Base-by-base conservation (phyloP, 2,797 vertebrate species). In the Smutsia gigantea region DNA sequence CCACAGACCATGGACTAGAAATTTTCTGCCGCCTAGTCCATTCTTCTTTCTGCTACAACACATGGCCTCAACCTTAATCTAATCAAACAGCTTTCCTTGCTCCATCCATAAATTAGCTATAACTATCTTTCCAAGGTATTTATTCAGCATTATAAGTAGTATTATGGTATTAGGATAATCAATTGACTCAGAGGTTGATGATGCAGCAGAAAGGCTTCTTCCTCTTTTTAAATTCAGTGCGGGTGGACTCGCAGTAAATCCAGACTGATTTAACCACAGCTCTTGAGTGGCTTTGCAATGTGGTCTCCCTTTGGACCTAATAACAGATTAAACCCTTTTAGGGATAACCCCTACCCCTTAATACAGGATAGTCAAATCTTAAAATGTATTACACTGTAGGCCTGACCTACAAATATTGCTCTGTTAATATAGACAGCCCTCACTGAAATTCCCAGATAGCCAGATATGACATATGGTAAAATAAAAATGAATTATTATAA, bases 401-500 rank as follows among this genome's bases (percentile, higher is more conserved):
- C 5, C 49, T 85, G 74, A 81, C 9, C 8, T 87, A 84, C 17
- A 88, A 95, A 91, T 79, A 91, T 42, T 81, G 18, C 5, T 79
- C 68, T 91, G 27, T 91, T 37, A 66, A 74, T 90, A 72, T 66
- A 34, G 46, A 82, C 39, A 82, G 86, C 19, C 27, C 2, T 72
- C 29, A 84, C 8, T 87, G 34, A 74, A 49, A 87, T 95, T 68
- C 37, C 37, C 81, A 87, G 63, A 81, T 59, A 92, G 46, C 34
- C 63, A 78, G 14, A 92, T 77, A 86, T 3, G 42, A 72, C 18
- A 68, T 42, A 89, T 53, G 19, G 11, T 25, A 87, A 89, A 49
- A 86, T 77, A 81, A 89, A 94, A 69, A 61, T 81, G 51, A 81
- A 83, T 87, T 72, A 77, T 90, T 95, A 21, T 94, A 84, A 74